Base-by-base conservation (phyloP, 2,797 vertebrate species). In the Vespertilio murinus region DNA sequence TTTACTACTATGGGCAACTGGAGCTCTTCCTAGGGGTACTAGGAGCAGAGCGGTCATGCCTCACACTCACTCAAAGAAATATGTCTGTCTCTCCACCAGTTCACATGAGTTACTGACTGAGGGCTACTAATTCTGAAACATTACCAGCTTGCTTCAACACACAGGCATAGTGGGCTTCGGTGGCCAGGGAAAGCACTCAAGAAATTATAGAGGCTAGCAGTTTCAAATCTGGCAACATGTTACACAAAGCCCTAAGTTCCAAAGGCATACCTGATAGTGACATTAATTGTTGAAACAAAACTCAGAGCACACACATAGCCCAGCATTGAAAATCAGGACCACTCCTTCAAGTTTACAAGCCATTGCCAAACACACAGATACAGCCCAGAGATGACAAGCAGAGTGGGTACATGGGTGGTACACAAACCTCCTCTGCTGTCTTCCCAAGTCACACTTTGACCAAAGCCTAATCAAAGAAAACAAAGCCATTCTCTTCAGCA, bases 331-430 rank as follows among this genome's bases (percentile, higher is more conserved):
- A 82, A 45, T 8, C 42, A 49, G 17, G 12, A 28, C 35, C 40
- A 45, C 65, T 18, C 23, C 3, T 7, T 33, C 42, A 47, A 35
- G 16, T 25, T 40, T 25, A 7, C 25, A 28, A 78, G 30, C 64
- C 45, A 1, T 16, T 14, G 12, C 5, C 1, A 7, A 30, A 70
- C 30, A 91, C 3, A 22, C 20, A 59, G 17, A 35, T 4, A 4
- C 2, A 20, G 47, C 17, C 67, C 25, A 23, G 4, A 67, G 22
- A 14, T 33, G 74, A 54, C 5, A 4, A 25, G 8, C 49, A 77
- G 17, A 20, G 17, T 17, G 8, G 20, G 8, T 3, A 8, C 12
- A 25, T 2, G 22, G 1, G 0, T 0, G 20, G 13, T 1, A 23
- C 42, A 83, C 3, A 30, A 35, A 52, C 69, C 9, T 35, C 70